Evolutionary conservation across 2,113 vertebrate species (phyloP), one percentile per base, ranked within the genome.

Genomic region (Scomber scombrus): DNA sequence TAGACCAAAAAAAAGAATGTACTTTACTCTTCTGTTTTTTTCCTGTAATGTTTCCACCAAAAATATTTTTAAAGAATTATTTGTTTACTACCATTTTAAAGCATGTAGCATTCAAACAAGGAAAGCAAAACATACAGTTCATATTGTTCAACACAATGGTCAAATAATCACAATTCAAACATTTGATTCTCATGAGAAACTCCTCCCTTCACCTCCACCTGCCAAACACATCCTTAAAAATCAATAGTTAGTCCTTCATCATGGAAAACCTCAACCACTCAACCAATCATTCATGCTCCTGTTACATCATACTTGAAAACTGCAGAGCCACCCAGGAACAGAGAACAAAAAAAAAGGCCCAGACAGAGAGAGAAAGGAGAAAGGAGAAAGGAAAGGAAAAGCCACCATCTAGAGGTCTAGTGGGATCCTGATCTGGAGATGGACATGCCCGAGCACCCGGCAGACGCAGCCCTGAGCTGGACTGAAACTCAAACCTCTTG

Each of bases 401-500:
- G 26, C 23, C 52, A 73, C 23, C 61, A 82, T 60, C 11, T 19
- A 67, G 74, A 80, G 31, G 12, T 71, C 52, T 51, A 89, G 19
- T 40, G 11, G 63, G 70, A 56, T 57, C 51, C 52, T 80, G 85
- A 89, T 73, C 57, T 64, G 64, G 66, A 88, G 68, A 75, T 16
- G 45, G 58, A 82, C 74, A 93, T 86, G 19, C 74, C 90, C 90
- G 71, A 91, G 93, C 93, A 93, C 93, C 94, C 87, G 68, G 92
- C 88, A 94, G 88, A 92, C 66, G 81, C 84, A 89, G 90, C 88
- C 88, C 91, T 84, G 84, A 88, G 91, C 92, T 86, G 91, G 46
- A 81, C 87, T 72, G 21, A 80, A 83, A 82, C 70, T 91, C 94
- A 92, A 96, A 97, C 96, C 96, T 97, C 95, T 92, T 56, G 66